Conservation (phyloP, 2,888 invertebrate genomes). For the Syrphus vitripennis region DNA sequence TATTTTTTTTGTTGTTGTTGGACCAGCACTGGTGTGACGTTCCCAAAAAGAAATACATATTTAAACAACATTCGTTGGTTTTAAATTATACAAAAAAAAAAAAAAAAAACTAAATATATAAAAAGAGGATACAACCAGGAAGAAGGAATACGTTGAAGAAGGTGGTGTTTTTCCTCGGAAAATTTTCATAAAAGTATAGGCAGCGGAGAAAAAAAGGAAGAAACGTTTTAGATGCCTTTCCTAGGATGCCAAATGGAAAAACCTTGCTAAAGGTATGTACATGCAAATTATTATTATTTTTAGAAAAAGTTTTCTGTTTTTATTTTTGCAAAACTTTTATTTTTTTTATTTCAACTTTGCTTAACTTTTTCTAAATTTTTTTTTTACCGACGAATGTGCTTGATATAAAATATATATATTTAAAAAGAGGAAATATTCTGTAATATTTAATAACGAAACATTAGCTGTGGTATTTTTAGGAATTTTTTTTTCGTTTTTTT, state of each 20-base stretch:
- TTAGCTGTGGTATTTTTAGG: no score
- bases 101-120: not conserved
- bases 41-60: not conserved
- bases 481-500: no score
- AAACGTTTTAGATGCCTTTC: slow-evolving; percentile 51
- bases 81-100: not conserved
- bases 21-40: not conserved
- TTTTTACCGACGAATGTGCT: not conserved
- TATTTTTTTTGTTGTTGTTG: slow-evolving; percentile 12
- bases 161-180: not conserved
- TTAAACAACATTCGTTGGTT: not conserved
- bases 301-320: not conserved
- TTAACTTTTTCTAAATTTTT: not conserved
- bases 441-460: not conserved
- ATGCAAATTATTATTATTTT: not conserved
- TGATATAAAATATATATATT: not conserved
- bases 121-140: not conserved
- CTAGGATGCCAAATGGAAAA: slow-evolving; percentile 63
- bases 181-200: not conserved
- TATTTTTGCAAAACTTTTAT: not conserved
- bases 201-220: not conserved
- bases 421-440: not conserved
- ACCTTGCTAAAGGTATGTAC: slow-evolving; percentile 59
- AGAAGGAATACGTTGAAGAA: not conserved
- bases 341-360: not conserved